Percentiles rank a stretch among this genome's conserved stretches.
Conservation (phyloP, 2,113 vertebrate species). For the Bostrychus sinensis region DNA sequence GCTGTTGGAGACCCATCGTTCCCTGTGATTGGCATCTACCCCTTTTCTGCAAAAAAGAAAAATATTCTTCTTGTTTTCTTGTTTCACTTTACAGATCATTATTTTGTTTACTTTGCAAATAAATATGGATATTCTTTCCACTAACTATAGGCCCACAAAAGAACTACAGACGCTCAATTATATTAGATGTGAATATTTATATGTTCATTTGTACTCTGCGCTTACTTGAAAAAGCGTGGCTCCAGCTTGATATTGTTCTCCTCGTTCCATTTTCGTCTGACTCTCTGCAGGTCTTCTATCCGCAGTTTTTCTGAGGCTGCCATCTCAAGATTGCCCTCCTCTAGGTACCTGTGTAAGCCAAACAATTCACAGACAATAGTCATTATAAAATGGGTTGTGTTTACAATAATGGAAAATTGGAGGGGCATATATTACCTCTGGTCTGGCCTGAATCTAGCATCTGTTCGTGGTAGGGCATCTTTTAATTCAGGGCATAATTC, state of each 20-base stretch:
- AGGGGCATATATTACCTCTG: conserved; percentile 86
- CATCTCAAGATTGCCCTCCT: conserved; percentile 93
- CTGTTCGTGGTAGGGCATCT: conserved; percentile 91
- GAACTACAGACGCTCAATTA: not conserved
- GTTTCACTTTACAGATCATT: not conserved
- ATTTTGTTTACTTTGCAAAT: too few relatives aligned
- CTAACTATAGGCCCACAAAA: too few relatives aligned
- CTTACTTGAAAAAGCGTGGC: conserved; percentile 98
- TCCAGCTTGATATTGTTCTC: conserved; percentile 90
- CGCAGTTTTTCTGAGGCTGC: conserved; percentile 92
- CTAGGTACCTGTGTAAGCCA: conserved; percentile 80
- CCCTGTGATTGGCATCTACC: conserved; percentile 91
- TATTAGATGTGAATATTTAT: too few relatives aligned
- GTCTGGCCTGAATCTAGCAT: conserved; percentile 95
- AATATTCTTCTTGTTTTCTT: too few relatives aligned
- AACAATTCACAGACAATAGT: not conserved
- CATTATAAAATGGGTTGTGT: not conserved
- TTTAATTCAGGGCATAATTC: conserved; percentile 94
- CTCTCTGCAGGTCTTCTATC: conserved; percentile 94
- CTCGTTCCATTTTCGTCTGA: conserved; percentile 89
- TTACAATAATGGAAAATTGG: not conserved
- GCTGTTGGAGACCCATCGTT: conserved; percentile 96
- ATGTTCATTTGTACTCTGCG: conserved; percentile 4
- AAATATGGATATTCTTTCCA: too few relatives aligned
- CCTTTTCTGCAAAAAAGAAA: conserved; percentile 85